These are phyloP conservation scores for Jordanella pulchra DNA, from an alignment of 2,797 vertebrate genomes.

Conservation along the genomic window DNA sequence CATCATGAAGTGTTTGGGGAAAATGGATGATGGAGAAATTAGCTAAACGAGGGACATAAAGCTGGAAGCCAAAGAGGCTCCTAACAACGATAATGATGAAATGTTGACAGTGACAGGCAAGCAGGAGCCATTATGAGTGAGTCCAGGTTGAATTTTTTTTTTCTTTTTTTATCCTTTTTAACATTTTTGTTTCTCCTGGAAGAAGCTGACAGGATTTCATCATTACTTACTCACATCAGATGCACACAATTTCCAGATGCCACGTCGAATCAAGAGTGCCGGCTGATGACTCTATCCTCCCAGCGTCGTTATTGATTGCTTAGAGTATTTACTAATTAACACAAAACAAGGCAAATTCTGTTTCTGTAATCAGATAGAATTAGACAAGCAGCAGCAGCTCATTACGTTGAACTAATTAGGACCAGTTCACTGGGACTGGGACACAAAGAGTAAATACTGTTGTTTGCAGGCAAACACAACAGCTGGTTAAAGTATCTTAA, in stretches of 20 bases:
- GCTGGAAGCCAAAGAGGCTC: constrained; percentile 31
- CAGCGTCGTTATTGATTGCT: constrained; percentile 52
- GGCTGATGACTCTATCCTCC: constrained; percentile 42
- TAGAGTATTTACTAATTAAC: constrained; percentile 49
- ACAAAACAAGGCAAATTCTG: constrained; percentile 25
- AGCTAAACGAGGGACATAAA: constrained; percentile 23
- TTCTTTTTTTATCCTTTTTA: constrained; percentile 5
- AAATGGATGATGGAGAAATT: constrained; percentile 42
- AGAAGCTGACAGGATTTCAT: constrained; percentile 14
- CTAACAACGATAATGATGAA: constrained; percentile 29
- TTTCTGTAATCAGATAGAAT: constrained; percentile 40
- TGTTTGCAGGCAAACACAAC: neutral
- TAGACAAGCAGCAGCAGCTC: constrained; percentile 33
- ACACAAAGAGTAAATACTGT: constrained; percentile 9
- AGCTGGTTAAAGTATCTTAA: constrained; percentile 1
- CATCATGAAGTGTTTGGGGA: constrained; percentile 26
- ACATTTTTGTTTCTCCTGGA: constrained; percentile 2
- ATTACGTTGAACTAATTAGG: constrained; percentile 52
- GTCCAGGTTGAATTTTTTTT: neutral
- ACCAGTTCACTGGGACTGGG: constrained; percentile 12
- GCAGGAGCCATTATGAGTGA: neutral
- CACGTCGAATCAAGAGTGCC: constrained; percentile 9
- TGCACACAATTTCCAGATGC: constrained; percentile 18
- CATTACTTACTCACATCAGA: constrained; percentile 5
- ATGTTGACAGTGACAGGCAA: constrained; percentile 29